Conservation (phyloP, 2,797 vertebrate species). For the Pogoniulus pusillus region DNA sequence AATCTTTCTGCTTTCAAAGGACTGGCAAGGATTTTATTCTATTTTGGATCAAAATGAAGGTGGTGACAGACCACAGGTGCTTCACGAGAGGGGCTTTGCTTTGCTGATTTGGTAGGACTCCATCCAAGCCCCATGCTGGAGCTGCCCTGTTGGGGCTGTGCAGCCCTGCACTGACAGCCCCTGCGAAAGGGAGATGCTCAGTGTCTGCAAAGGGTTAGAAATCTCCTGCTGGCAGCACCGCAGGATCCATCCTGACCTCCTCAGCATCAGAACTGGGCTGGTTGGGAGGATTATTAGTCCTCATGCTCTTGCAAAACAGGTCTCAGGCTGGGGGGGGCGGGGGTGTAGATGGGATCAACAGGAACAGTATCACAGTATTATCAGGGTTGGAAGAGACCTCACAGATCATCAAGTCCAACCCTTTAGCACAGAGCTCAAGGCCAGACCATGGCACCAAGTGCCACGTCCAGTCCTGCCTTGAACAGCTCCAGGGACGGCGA, state of each 20-base stretch:
- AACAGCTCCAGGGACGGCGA: no score
- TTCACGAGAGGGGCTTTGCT: not conserved
- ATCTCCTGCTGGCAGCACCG: not conserved
- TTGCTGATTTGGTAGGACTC: not conserved
- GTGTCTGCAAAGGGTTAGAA: not conserved
- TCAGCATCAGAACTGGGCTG: not conserved
- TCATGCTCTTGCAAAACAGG: not conserved
- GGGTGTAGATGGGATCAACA: no score
- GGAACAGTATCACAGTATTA: no score
- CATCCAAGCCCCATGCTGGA: not conserved
- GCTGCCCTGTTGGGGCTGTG: not conserved
- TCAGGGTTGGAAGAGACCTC: no score
- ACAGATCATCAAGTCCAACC: no score
- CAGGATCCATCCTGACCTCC: not conserved
- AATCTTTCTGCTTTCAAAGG: not conserved
- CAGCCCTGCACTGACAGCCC: not conserved
- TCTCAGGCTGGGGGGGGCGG: not conserved
- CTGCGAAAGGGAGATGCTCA: not conserved
- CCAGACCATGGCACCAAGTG: no score
- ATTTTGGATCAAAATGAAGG: not conserved
- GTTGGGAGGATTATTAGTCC: fast-evolving
- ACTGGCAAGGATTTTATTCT: not conserved
- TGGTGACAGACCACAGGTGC: not conserved
- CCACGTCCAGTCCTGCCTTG: no score
- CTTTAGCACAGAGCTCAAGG: no score